Evolutionary conservation across 2,113 vertebrate genomes (phyloP).

Genomic region (Myotis yumanensis): DNA sequence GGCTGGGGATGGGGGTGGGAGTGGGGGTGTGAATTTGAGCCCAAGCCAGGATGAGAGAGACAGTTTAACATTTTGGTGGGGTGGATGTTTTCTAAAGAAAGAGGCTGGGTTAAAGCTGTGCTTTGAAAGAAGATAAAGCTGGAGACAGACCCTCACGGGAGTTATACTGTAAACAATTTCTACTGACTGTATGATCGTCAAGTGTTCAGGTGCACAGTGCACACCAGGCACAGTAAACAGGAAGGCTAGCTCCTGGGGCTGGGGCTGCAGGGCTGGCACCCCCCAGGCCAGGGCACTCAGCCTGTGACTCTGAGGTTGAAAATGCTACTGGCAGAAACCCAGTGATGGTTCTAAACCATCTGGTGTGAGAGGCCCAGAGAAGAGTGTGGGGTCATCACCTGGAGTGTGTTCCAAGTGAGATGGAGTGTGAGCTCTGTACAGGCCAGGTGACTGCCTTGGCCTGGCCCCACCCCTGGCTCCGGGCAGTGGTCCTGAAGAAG

Average conservation of each 20-base stretch:
- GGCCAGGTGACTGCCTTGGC: fast-evolving
- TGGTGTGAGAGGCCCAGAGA: neutral
- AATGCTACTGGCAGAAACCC: neutral
- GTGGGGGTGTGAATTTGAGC: too few species aligned
- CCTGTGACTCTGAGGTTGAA: neutral
- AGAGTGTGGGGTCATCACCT: fast-evolving
- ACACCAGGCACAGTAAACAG: neutral
- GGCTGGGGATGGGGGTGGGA: neutral
- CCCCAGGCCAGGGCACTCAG: neutral
- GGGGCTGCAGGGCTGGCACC: neutral
- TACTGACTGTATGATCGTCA: neutral
- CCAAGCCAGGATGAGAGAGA: neutral
- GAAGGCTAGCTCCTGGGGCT: neutral
- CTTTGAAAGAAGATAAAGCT: neutral
- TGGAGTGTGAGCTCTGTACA: fast-evolving
- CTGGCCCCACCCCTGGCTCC: neutral
- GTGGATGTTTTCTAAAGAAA: neutral
- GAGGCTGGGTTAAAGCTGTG: neutral
- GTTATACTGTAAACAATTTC: neutral
- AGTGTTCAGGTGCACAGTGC: fast-evolving
- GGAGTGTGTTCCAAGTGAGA: fast-evolving
- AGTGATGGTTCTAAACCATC: fast-evolving
- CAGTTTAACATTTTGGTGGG: neutral
- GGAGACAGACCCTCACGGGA: neutral
- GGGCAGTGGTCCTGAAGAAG: neutral